These are phyloP conservation scores for Theristus sp. DNA, from an alignment of 2,888 invertebrate species.

Conservation along the genomic window DNA sequence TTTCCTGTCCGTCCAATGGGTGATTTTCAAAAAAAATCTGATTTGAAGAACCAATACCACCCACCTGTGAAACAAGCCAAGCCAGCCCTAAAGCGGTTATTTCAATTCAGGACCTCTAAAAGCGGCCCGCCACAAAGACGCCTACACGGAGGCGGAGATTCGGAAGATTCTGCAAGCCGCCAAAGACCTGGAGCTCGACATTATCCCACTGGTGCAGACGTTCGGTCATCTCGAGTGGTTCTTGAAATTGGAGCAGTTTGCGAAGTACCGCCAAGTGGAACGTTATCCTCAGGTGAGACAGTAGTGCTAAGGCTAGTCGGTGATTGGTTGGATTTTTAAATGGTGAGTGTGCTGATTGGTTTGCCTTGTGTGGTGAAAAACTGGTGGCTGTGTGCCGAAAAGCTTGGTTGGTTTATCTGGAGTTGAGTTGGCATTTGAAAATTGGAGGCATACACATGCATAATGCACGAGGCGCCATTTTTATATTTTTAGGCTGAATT, in stretches of 20 bases:
- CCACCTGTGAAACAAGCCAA: too few species aligned
- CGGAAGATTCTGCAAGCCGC: conserved; percentile 46
- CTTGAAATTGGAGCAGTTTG: conserved; percentile 49
- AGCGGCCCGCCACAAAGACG: conserved; percentile 45
- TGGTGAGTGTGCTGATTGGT: too few species aligned
- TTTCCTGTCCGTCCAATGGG: not conserved
- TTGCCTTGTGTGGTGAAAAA: too few species aligned
- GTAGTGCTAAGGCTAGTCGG: not conserved
- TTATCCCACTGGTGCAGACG: conserved; percentile 63
- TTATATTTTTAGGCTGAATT: not conserved
- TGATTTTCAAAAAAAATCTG: not conserved
- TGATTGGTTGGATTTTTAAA: not conserved
- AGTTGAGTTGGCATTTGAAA: too few species aligned
- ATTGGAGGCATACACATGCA: too few species aligned
- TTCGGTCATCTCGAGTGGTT: conserved; percentile 67
- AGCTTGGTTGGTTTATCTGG: too few species aligned
- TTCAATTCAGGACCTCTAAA: conserved; percentile 28
- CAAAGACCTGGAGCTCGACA: conserved; percentile 38
- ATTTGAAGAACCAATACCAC: too few species aligned
- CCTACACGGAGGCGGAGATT: conserved; percentile 49
- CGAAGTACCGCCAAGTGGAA: conserved; percentile 46
- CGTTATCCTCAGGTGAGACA: conserved; percentile 34
- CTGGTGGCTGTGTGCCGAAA: too few species aligned
- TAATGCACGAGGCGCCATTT: too few species aligned
- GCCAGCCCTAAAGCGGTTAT: too few species aligned